phyloP scores from a whole-genome alignment of 2,888 invertebrate genomes.

The Scrobipalpa atriplicella region DNA sequence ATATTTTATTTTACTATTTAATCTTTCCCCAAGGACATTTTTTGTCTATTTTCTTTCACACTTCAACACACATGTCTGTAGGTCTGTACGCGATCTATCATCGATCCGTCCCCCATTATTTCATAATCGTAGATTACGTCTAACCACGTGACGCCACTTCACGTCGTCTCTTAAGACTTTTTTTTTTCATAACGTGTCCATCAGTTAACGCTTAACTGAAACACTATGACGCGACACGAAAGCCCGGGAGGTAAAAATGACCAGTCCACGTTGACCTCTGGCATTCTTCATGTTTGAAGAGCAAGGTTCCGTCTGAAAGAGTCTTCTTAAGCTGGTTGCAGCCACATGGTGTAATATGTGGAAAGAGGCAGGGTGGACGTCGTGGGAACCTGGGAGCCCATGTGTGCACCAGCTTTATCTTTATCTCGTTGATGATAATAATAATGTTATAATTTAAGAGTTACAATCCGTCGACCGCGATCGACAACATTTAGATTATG shows the following conservation, averaged over 20 bases:
- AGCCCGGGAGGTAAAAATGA: constrained; percentile 71
- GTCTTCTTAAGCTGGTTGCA: constrained; percentile 58
- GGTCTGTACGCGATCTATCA: constrained; percentile 42
- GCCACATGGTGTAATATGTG: constrained; percentile 65
- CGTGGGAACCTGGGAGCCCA: constrained; percentile 77
- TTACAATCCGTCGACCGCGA: constrained; percentile 62
- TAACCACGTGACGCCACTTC: constrained; percentile 29
- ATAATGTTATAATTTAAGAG: constrained; percentile 75
- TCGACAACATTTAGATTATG: constrained; percentile 64
- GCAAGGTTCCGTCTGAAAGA: constrained; percentile 32
- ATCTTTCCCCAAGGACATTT: constrained; percentile 14
- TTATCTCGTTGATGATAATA: constrained; percentile 66
- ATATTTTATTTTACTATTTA: too few relatives aligned
- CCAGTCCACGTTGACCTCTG: constrained; percentile 35
- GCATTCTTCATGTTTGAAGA: background rate
- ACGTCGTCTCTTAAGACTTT: constrained; percentile 43
- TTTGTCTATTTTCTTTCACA: background rate
- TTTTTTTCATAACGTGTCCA: constrained; percentile 69
- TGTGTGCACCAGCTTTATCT: constrained; percentile 79
- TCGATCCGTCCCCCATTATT: constrained; percentile 34
- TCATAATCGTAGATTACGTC: constrained; percentile 23
- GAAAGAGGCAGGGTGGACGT: constrained; percentile 50
- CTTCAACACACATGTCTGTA: constrained; percentile 26
- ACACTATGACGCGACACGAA: constrained; percentile 65
- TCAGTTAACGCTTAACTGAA: constrained; percentile 75